Conservation (phyloP, 2,888 invertebrate genomes). For the Drosophila eohydei region DNA sequence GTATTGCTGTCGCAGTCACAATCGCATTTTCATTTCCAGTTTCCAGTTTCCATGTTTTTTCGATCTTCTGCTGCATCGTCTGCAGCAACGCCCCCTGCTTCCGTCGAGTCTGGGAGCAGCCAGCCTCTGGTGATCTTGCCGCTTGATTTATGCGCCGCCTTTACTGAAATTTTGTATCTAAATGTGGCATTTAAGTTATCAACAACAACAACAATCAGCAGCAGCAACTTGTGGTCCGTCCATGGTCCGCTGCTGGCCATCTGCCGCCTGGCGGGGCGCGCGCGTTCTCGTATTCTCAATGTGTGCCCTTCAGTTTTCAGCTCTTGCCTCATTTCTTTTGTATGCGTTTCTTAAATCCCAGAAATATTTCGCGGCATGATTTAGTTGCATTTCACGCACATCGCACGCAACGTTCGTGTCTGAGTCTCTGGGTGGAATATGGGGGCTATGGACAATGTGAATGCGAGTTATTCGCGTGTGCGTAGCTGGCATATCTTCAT, state of each 20-base stretch:
- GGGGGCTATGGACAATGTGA: conserved; percentile 38
- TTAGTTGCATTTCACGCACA: conserved; percentile 79
- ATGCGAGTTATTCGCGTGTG: conserved; percentile 63
- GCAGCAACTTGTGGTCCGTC: conserved; percentile 26
- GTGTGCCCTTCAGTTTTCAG: conserved; percentile 47
- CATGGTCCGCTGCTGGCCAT: conserved; percentile 54
- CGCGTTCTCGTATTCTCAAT: conserved; percentile 36
- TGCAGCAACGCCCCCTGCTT: conserved; percentile 60
- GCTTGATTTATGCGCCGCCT: conserved; percentile 75
- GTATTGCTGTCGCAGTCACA: conserved; percentile 50
- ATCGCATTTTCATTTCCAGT: conserved; percentile 26
- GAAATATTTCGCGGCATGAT: conserved; percentile 79
- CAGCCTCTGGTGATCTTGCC: conserved; percentile 70
- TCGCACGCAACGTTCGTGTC: conserved; percentile 62
- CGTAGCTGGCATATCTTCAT: conserved; percentile 59
- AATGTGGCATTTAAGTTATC: conserved; percentile 80
- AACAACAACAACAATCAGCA: conserved; percentile 57
- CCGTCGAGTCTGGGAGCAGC: conserved; percentile 33
- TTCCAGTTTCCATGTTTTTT: conserved; percentile 12
- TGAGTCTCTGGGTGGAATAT: neutral
- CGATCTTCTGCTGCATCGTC: conserved; percentile 35
- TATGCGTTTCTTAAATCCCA: conserved; percentile 70
- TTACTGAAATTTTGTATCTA: conserved; percentile 80
- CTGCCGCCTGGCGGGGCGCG: conserved; percentile 67
- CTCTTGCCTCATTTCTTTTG: conserved; percentile 51